phyloP scores from a whole-genome alignment of 2,797 vertebrate species.

The Bradypodion pumilum region DNA sequence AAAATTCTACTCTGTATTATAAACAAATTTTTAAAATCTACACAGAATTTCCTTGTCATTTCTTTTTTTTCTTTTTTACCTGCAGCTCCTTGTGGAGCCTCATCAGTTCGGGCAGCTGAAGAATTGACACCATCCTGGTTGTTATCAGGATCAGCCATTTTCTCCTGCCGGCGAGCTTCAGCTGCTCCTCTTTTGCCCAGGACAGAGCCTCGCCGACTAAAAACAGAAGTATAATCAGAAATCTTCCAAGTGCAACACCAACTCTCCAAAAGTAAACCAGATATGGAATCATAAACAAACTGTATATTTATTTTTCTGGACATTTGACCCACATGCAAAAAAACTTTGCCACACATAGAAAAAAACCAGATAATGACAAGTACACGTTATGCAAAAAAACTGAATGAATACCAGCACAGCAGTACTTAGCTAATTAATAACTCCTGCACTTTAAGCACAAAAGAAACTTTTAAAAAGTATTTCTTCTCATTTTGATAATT shows the following conservation, averaged over 20 bases:
- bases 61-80: conserved; percentile 75
- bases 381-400: background rate
- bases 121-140: conserved; percentile 97
- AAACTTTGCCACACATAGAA: background rate
- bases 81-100: conserved; percentile 96
- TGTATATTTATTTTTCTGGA: background rate
- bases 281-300: background rate
- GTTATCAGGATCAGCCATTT: conserved; percentile 99
- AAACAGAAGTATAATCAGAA: conserved; percentile 46
- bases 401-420: background rate
- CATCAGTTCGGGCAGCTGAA: conserved; percentile 92
- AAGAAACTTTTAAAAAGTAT: background rate
- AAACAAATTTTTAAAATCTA: background rate
- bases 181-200: conserved; percentile 99
- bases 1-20: background rate
- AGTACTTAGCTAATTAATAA: background rate
- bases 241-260: conserved; percentile 10
- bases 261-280: background rate
- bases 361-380: background rate
- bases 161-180: conserved; percentile 99
- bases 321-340: background rate
- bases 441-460: background rate
- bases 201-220: conserved; percentile 99
- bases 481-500: background rate
- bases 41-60: background rate